Conservation (phyloP, 2,888 invertebrate species). For the Limnephilus lunatus region DNA sequence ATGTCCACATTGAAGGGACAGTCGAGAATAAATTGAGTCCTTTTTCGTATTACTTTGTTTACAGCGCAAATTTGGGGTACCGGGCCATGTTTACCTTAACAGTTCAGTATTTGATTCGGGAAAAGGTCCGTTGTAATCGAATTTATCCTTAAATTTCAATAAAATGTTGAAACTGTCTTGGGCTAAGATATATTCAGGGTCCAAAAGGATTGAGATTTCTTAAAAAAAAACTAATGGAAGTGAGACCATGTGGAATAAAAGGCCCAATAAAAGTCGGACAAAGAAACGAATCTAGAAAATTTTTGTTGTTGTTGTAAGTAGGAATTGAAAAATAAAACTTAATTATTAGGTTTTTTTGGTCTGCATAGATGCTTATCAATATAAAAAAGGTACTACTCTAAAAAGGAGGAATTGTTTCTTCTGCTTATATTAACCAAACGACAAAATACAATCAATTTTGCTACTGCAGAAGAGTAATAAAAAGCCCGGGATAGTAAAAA, state of each 20-base stretch:
- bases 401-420: background rate
- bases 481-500: no score
- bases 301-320: background rate
- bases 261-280: background rate
- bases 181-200: background rate
- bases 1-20: background rate
- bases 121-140: constrained; percentile 22
- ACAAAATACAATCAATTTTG: background rate
- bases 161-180: constrained; percentile 7
- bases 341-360: background rate
- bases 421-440: background rate
- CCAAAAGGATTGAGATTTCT: background rate
- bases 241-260: background rate
- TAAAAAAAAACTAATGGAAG: background rate
- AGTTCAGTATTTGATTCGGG: constrained; percentile 15
- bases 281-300: background rate
- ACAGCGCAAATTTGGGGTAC: constrained; percentile 19
- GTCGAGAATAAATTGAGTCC: background rate
- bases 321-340: background rate
- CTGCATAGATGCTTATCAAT: background rate
- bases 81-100: background rate
- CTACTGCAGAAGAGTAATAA: no score
- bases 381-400: background rate
- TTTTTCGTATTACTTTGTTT: constrained; percentile 29
- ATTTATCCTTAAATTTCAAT: constrained; percentile 21